Evolutionary conservation across 2,888 invertebrate species (phyloP).

Genomic region (Aelia acuminata): DNA sequence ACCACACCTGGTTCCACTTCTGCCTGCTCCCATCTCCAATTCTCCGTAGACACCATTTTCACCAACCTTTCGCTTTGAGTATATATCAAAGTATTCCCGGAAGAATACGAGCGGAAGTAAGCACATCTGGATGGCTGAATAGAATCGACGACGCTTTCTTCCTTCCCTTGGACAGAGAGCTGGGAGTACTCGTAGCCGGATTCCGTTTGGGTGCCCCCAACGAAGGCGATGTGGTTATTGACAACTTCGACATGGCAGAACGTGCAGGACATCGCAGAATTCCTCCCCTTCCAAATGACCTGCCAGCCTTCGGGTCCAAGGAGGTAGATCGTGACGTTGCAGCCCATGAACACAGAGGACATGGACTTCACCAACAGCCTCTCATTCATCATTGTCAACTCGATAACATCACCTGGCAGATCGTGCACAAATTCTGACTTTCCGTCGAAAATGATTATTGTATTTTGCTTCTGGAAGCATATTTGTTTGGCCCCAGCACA

Average conservation of each 20-base stretch:
- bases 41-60: neutral
- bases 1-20: slow-evolving; percentile 17
- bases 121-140: slow-evolving; percentile 5
- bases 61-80: slow-evolving; percentile 4
- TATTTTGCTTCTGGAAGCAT: slow-evolving; percentile 16
- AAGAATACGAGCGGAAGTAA: slow-evolving; percentile 3
- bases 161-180: neutral
- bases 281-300: slow-evolving; percentile 16
- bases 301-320: neutral
- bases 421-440: neutral
- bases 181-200: neutral
- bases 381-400: neutral
- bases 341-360: neutral
- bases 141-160: neutral
- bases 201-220: neutral
- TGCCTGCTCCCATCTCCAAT: neutral
- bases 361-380: neutral
- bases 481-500: neutral
- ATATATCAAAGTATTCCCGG: neutral
- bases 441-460: neutral
- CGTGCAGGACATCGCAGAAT: neutral
- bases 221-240: neutral
- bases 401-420: neutral
- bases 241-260: neutral
- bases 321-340: slow-evolving; percentile 19